A percentile compares a stretch with the other conserved stretches of the same genome.
Conservation (phyloP, 1,140 invertebrate species). For the Oreohelix idahoensis region DNA sequence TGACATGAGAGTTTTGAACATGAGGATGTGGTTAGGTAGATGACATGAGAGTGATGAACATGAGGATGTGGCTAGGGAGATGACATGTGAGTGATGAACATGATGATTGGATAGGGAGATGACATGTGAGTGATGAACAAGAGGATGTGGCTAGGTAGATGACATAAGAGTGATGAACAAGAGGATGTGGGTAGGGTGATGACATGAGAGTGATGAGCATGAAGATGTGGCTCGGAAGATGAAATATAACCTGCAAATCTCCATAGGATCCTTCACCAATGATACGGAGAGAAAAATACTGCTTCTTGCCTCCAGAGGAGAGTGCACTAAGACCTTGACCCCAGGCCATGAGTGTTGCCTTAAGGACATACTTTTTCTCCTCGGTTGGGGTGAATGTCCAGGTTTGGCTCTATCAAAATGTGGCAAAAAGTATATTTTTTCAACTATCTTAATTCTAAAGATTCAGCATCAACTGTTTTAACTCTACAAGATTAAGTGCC, state of each 20-base stretch:
- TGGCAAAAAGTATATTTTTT: background rate
- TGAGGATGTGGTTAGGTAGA: no score
- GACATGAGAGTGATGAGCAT: conserved; percentile 4
- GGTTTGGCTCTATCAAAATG: conserved; percentile 55
- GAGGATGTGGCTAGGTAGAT: no score
- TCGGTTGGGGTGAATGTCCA: conserved; percentile 69
- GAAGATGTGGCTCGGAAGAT: background rate
- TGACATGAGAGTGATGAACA: no score
- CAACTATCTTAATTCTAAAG: no score
- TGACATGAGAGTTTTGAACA: no score
- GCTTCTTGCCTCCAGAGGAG: conserved; percentile 67
- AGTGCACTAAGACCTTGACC: conserved; percentile 67
- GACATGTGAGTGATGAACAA: no score
- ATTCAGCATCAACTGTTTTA: no score
- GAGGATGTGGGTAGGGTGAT: background rate
- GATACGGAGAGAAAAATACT: conserved; percentile 63
- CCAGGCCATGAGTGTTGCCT: conserved; percentile 68
- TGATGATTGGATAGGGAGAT: background rate
- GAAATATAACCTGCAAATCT: conserved; percentile 62
- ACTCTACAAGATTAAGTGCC: no score
- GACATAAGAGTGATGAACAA: background rate
- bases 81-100: background rate
- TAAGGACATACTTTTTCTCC: conserved; percentile 69
- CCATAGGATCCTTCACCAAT: conserved; percentile 69
- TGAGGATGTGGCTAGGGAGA: no score